Conservation (phyloP, 2,113 vertebrate species). For the Sakesphorus luctuosus region DNA sequence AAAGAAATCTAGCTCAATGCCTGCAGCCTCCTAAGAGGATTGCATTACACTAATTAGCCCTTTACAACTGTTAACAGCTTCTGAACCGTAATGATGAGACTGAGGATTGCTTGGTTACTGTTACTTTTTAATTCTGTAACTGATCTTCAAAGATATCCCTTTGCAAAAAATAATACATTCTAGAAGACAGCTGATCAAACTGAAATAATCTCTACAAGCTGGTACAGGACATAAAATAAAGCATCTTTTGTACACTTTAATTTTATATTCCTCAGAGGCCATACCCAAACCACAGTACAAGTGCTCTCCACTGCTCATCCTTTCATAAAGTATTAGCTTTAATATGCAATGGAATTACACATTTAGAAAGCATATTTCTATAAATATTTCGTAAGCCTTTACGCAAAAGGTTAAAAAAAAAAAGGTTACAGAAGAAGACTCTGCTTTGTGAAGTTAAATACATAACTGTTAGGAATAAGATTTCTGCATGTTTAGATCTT, state of each 20-base stretch:
- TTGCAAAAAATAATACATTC: conserved; percentile 2
- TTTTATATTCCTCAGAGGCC: background rate
- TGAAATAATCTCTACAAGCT: conserved; percentile 10
- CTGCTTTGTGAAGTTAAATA: background rate
- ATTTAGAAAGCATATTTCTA: background rate
- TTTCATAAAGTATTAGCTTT: background rate
- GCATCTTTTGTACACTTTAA: background rate
- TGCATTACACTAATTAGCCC: conserved; percentile 81
- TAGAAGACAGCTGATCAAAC: conserved; percentile 17
- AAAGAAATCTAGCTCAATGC: conserved; percentile 77
- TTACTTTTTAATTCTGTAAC: conserved; percentile 49
- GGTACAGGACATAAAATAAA: background rate
- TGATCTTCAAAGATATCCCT: background rate
- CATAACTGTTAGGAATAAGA: background rate
- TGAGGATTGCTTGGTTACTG: conserved; percentile 19
- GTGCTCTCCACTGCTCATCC: background rate
- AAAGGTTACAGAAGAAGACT: background rate
- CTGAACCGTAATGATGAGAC: conserved; percentile 45
- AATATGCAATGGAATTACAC: background rate
- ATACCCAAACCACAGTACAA: background rate
- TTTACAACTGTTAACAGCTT: conserved; percentile 74
- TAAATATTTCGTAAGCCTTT: background rate
- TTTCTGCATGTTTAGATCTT: background rate
- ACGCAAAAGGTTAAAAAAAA: background rate
- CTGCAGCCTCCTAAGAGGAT: conserved; percentile 88